Evolutionary conservation across 2,113 vertebrate species (phyloP).

Genomic region (Candoia aspera): DNA sequence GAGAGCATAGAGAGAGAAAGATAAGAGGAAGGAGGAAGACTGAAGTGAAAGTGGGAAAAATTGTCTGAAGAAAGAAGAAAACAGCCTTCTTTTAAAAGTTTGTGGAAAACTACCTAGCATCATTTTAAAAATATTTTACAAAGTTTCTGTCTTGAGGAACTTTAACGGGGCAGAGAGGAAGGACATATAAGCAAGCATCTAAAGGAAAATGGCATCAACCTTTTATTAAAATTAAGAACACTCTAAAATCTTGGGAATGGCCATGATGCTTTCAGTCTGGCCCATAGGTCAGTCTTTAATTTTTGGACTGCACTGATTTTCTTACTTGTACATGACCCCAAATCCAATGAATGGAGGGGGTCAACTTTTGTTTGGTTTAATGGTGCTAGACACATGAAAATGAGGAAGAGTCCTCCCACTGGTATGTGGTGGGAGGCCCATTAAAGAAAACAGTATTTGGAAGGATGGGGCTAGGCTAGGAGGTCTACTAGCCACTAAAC

Average conservation of each 20-base stretch:
- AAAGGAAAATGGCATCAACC: neutral
- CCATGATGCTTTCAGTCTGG: neutral
- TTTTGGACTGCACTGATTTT: neutral
- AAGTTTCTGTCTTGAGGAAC: neutral
- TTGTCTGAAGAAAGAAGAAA: no score
- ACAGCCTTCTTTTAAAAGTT: neutral
- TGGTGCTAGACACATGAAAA: neutral
- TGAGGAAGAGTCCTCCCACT: neutral
- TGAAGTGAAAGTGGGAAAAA: neutral
- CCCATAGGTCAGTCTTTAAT: neutral
- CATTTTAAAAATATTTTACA: no score
- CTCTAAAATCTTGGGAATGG: neutral
- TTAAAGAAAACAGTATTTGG: neutral
- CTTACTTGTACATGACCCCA: neutral
- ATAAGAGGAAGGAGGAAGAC: neutral
- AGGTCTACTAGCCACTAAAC: neutral
- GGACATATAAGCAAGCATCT: neutral
- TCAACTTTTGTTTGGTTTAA: neutral
- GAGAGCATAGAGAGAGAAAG: neutral
- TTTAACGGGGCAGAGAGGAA: neutral
- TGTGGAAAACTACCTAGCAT: neutral
- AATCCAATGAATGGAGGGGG: neutral
- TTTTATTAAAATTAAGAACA: neutral
- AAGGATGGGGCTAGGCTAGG: neutral
- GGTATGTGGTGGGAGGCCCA: neutral